These are phyloP conservation scores for Tyto alba DNA, from an alignment of 2,113 vertebrate species.

Conservation along the genomic window DNA sequence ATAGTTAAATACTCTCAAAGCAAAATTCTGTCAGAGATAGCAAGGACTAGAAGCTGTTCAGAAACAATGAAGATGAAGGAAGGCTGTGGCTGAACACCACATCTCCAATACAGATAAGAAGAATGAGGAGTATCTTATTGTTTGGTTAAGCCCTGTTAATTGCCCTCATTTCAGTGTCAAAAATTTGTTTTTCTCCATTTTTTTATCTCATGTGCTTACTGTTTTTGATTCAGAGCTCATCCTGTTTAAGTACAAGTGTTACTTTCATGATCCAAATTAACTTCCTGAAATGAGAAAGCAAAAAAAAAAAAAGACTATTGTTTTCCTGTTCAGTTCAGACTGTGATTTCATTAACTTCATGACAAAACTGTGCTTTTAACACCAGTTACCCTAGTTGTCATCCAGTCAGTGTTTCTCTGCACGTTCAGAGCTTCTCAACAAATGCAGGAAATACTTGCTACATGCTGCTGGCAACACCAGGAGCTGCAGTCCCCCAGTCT, in stretches of 20 bases:
- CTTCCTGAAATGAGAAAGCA: neutral
- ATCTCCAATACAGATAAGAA: neutral
- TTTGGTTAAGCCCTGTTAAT: neutral
- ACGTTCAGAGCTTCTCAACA: neutral
- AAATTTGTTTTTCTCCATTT: neutral
- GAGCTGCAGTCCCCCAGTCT: neutral
- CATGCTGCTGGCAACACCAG: neutral
- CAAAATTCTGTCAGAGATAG: neutral
- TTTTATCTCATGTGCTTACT: neutral
- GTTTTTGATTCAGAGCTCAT: neutral
- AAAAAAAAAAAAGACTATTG: neutral
- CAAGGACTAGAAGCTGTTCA: neutral
- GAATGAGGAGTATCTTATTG: neutral
- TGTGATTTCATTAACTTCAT: neutral
- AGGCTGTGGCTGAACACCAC: neutral
- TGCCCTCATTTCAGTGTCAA: neutral
- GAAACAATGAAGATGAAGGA: neutral
- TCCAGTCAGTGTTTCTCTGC: neutral
- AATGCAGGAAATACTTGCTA: neutral
- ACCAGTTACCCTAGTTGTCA: neutral
- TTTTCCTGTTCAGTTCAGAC: neutral
- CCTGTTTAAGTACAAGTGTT: neutral
- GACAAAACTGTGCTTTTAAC: neutral
- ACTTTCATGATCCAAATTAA: neutral
- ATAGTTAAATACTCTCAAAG: neutral